A percentile compares a stretch with the other conserved stretches of the same genome.
phyloP scores from a whole-genome alignment of 2,888 invertebrate genomes.

The Unio delphinus region DNA sequence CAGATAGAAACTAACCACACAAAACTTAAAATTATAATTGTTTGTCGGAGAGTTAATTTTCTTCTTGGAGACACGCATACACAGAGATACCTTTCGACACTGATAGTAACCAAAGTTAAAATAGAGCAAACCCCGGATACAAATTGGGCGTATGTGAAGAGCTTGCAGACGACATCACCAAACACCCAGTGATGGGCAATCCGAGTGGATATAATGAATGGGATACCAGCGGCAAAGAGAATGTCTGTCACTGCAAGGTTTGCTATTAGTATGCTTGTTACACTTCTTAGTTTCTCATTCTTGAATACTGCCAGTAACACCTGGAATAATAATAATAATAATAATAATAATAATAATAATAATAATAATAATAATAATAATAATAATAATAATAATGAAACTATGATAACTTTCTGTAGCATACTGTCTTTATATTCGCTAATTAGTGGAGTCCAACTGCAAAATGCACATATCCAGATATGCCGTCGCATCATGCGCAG shows the following conservation, averaged over 20 bases:
- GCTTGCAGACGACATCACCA: slow-evolving; percentile 37
- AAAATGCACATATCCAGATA: no score
- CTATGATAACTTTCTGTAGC: background rate
- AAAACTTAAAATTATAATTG: slow-evolving; percentile 14
- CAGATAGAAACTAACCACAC: slow-evolving; percentile 35
- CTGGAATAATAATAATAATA: slow-evolving; percentile 18
- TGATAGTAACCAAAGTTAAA: slow-evolving; percentile 45
- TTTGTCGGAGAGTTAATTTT: slow-evolving; percentile 21
- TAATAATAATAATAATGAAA: no score
- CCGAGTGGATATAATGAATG: slow-evolving; percentile 36
- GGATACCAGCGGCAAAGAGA: slow-evolving; percentile 36
- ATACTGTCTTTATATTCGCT: no score
- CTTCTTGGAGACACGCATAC: slow-evolving; percentile 30
- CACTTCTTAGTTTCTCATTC: slow-evolving; percentile 29
- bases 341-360: background rate
- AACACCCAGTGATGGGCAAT: slow-evolving; percentile 42
- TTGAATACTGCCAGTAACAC: slow-evolving; percentile 34
- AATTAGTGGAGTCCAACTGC: no score
- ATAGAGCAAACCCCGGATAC: slow-evolving; percentile 41
- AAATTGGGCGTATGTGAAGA: slow-evolving; percentile 44
- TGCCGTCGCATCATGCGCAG: no score
- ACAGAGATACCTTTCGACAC: slow-evolving; percentile 39
- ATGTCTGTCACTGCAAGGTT: slow-evolving; percentile 44
- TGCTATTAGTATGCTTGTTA: slow-evolving; percentile 39
- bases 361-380: background rate